Conservation (phyloP, 1,140 invertebrate species). For the Brachionus angularis region DNA sequence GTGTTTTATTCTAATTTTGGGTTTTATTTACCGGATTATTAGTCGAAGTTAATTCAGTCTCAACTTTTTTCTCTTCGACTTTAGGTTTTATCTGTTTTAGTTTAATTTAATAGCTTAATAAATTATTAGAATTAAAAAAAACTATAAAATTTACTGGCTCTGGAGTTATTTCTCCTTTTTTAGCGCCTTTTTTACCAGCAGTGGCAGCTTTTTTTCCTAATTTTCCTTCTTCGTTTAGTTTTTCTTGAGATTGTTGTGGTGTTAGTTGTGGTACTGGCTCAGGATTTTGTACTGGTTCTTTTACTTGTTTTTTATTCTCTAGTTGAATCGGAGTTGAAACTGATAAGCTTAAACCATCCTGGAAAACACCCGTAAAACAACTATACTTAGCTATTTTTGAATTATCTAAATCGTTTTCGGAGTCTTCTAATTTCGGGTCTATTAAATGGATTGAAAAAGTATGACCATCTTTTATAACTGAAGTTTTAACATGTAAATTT, state of each 20-base stretch:
- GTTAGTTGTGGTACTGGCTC: too few species aligned
- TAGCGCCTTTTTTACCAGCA: neutral
- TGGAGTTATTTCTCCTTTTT: neutral
- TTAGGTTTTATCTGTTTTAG: too few species aligned
- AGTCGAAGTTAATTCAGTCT: too few species aligned
- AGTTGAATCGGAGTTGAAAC: conserved; percentile 10
- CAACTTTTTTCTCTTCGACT: too few species aligned
- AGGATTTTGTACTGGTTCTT: too few species aligned
- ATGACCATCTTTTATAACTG: conserved; percentile 56
- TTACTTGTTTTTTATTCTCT: too few species aligned
- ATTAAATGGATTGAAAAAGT: conserved; percentile 54
- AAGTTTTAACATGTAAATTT: conserved; percentile 47
- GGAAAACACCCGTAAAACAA: conserved; percentile 45
- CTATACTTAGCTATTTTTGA: conserved; percentile 1
- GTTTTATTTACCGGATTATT: too few species aligned
- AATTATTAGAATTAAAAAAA: neutral
- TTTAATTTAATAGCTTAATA: neutral
- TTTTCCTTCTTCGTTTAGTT: neutral
- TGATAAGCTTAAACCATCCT: conserved; percentile 22
- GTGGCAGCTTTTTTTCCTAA: neutral
- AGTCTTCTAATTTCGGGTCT: conserved; percentile 47
- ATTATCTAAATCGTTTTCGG: neutral
- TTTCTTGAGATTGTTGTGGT: neutral
- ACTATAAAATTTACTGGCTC: conserved; percentile 1
- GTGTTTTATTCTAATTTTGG: neutral